Percentiles rank a stretch among this genome's conserved stretches.
Conservation (phyloP, 2,888 invertebrate species). For the Drosophila yooni region DNA sequence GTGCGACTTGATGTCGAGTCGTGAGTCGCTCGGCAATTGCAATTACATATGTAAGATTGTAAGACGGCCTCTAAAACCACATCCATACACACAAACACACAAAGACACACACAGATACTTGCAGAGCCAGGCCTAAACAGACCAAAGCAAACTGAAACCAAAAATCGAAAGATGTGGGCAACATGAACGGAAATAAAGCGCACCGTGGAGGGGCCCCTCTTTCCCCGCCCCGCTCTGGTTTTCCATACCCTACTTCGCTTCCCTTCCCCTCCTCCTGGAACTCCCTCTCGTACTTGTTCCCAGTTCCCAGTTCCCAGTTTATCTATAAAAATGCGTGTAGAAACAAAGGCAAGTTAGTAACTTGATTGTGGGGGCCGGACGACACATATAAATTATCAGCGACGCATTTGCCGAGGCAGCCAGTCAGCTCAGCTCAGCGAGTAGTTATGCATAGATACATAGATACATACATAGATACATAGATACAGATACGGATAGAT, state of each 20-base stretch:
- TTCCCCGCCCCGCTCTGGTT: background rate
- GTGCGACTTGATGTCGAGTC: slow-evolving; percentile 60
- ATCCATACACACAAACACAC: background rate
- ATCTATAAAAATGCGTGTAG: slow-evolving; percentile 62
- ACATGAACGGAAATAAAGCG: slow-evolving; percentile 72
- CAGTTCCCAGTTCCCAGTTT: slow-evolving; percentile 25
- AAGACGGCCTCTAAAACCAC: slow-evolving; percentile 34
- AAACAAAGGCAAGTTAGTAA: slow-evolving; percentile 70
- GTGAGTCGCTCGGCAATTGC: slow-evolving; percentile 68
- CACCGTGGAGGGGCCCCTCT: slow-evolving; percentile 15
- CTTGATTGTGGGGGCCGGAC: slow-evolving; percentile 80
- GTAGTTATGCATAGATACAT: slow-evolving; percentile 44
- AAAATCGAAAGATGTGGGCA: slow-evolving; percentile 69
- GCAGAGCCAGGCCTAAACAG: slow-evolving; percentile 18
- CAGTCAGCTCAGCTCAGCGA: slow-evolving; percentile 19
- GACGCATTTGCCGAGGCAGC: slow-evolving; percentile 41
- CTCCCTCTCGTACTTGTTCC: background rate
- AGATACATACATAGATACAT: slow-evolving; percentile 9
- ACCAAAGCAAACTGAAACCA: slow-evolving; percentile 28
- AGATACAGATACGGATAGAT: slow-evolving; percentile 19
- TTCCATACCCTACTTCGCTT: slow-evolving; percentile 1
- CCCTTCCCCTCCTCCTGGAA: background rate
- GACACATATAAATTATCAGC: slow-evolving; percentile 78
- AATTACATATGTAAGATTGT: slow-evolving; percentile 73
- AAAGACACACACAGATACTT: background rate